A percentile compares a stretch with the other conserved stretches of the same genome.
Evolutionary conservation across 2,888 invertebrate species (phyloP).

Genomic region (Mycalesis mineus): DNA sequence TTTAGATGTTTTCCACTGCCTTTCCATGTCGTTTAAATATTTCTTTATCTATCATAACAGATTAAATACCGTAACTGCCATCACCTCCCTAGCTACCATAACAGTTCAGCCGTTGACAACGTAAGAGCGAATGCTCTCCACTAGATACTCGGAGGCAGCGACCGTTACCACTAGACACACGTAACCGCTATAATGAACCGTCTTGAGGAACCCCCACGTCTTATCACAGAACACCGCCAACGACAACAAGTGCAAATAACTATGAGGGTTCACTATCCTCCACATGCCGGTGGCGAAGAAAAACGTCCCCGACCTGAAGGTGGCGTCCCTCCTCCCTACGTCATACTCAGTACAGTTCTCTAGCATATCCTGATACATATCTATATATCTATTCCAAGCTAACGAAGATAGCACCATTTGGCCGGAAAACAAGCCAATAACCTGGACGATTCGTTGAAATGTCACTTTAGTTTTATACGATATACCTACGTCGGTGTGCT

Average conservation of each 20-base stretch:
- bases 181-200: slow-evolving; percentile 85
- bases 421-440: slow-evolving; percentile 81
- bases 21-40: too few species aligned
- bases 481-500: slow-evolving; percentile 71
- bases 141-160: slow-evolving; percentile 84
- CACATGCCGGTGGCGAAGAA: slow-evolving; percentile 85
- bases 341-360: slow-evolving; percentile 79
- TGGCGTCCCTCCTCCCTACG: slow-evolving; percentile 70
- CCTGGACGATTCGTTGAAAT: slow-evolving; percentile 81
- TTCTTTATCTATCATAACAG: too few species aligned
- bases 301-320: slow-evolving; percentile 85
- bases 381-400: slow-evolving; percentile 91
- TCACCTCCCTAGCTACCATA: background rate
- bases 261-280: slow-evolving; percentile 89
- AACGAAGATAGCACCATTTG: slow-evolving; percentile 86
- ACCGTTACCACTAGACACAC: slow-evolving; percentile 82
- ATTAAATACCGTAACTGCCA: background rate
- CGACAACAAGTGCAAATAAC: slow-evolving; percentile 84
- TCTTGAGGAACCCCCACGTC: slow-evolving; percentile 85
- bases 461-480: slow-evolving; percentile 83
- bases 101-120: slow-evolving; percentile 32
- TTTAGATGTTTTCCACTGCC: too few species aligned
- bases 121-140: slow-evolving; percentile 47
- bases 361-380: slow-evolving; percentile 85
- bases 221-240: slow-evolving; percentile 89